These are phyloP conservation scores for Strongylocentrotus purpuratus DNA, from an alignment of 35 echinoderm and acorn worm genomes.

Conservation along the genomic window DNA sequence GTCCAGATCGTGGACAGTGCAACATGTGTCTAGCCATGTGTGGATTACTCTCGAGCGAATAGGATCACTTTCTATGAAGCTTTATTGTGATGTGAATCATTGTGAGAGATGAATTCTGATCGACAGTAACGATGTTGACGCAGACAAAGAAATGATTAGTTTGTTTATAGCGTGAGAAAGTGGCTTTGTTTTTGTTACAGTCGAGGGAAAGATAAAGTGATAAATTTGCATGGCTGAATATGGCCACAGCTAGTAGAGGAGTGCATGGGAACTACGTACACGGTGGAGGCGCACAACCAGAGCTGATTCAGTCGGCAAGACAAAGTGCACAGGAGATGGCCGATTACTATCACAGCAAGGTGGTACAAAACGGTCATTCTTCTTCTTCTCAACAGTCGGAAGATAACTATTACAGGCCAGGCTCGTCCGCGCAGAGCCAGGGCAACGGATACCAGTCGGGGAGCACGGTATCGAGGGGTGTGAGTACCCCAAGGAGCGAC, in stretches of 20 bases:
- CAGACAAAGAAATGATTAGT: slow-evolving; percentile 17
- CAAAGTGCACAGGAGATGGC: slow-evolving; percentile 73
- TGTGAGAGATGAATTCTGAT: neutral
- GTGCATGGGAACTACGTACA: slow-evolving; percentile 53
- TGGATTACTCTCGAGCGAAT: neutral
- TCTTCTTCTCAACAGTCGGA: slow-evolving; percentile 28
- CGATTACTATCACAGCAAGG: slow-evolving; percentile 69
- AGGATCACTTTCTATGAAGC: neutral
- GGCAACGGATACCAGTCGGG: slow-evolving; percentile 26
- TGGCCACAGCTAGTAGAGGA: slow-evolving; percentile 68
- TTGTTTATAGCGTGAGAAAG: neutral
- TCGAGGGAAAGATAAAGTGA: neutral
- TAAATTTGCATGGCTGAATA: slow-evolving; percentile 18
- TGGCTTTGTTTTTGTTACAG: neutral
- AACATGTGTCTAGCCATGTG: neutral
- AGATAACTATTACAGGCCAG: slow-evolving; percentile 32
- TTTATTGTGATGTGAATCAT: neutral
- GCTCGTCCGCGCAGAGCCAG: slow-evolving; percentile 34
- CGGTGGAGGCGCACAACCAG: slow-evolving; percentile 40
- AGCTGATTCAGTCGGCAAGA: slow-evolving; percentile 57
- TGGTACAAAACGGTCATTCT: slow-evolving; percentile 59
- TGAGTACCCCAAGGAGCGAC: slow-evolving; percentile 40
- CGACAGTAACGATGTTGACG: neutral
- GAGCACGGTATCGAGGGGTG: slow-evolving; percentile 8
- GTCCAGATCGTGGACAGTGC: neutral